Base-by-base conservation (phyloP, 92 coral and sea anemone species). In the Parazoanthus atlanticus region DNA sequence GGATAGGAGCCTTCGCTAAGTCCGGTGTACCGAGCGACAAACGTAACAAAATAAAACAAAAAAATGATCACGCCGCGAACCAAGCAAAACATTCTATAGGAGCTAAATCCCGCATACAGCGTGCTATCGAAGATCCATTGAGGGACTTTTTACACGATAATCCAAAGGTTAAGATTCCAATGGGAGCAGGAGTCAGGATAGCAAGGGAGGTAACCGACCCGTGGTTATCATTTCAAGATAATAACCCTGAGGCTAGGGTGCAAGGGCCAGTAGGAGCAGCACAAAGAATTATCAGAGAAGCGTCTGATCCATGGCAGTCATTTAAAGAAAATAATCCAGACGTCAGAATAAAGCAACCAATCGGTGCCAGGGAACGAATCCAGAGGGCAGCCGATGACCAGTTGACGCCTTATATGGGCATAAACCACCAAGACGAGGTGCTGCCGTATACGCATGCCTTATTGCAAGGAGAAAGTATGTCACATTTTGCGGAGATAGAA, bases 1-100 rank as follows among this genome's bases (percentile, higher is more conserved):
- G 95, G 38, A 85, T 80, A 16, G 94, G 96, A 19, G 95, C 96
- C 2, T 97, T 92, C 80, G 90, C 94, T 11, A 97, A 95, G 75
- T 97, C 99, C 11, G 41, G 56, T 32, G 90, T 97, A 25, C 98
- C 98, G 4, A 8, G 38, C 2, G 74, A 47, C 7, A 91, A 67
- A 88, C 90, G 91, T 38, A 92, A 89, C 85, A 49, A 49, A 71
- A 43, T 84, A 69, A 84, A 84, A 26, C 32, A 23, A 5, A 64
- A 74, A 30, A 41, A 16, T 33, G 23, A 79, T 0, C 77, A 65
- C 32, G 29, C 17, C 30, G 49, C 15, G 34, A 74, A 36, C 70
- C 80, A 12, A 26, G 38, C 56, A 28, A 32, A 34, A 47, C 29
- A 71, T 64, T 28, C 74, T 2, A 58, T 89, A 32, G 93, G 89